phyloP scores from a whole-genome alignment of 2,888 invertebrate species.

The Pachliopta kotzebuea region DNA sequence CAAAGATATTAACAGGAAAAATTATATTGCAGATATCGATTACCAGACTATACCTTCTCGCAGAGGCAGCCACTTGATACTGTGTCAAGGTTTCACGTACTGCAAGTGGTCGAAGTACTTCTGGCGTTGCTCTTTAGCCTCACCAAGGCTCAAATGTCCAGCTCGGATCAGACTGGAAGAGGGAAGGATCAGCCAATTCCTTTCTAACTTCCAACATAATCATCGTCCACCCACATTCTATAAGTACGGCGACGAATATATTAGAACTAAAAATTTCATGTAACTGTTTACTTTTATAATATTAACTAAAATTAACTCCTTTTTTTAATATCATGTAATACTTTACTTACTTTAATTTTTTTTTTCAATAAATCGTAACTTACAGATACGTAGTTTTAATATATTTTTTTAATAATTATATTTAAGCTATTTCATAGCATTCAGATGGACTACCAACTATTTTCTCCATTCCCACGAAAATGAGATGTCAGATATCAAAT shows the following conservation, averaged over 20 bases:
- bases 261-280: slow-evolving; percentile 1
- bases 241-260: not conserved
- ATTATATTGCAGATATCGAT: slow-evolving; percentile 10
- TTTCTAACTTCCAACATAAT: slow-evolving; percentile 9
- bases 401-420: too few relatives aligned
- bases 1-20: not conserved
- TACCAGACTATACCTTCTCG: slow-evolving; percentile 22
- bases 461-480: too few relatives aligned
- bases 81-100: slow-evolving; percentile 31
- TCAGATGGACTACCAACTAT: too few relatives aligned
- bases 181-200: slow-evolving; percentile 1
- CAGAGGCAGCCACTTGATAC: slow-evolving; percentile 17
- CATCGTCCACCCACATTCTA: slow-evolving; percentile 17
- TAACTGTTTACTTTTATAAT: not conserved
- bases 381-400: not conserved
- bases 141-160: slow-evolving; percentile 14
- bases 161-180: slow-evolving; percentile 23
- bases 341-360: not conserved
- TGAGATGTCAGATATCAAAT: too few relatives aligned
- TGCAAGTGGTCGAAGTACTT: slow-evolving; percentile 24
- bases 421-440: too few relatives aligned
- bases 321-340: not conserved
- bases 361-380: not conserved
- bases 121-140: slow-evolving; percentile 29
- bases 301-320: not conserved